A percentile compares a stretch with the other conserved stretches of the same genome.
Conservation (phyloP, 2,888 invertebrate genomes). For the Pseudolycoriella hygida region DNA sequence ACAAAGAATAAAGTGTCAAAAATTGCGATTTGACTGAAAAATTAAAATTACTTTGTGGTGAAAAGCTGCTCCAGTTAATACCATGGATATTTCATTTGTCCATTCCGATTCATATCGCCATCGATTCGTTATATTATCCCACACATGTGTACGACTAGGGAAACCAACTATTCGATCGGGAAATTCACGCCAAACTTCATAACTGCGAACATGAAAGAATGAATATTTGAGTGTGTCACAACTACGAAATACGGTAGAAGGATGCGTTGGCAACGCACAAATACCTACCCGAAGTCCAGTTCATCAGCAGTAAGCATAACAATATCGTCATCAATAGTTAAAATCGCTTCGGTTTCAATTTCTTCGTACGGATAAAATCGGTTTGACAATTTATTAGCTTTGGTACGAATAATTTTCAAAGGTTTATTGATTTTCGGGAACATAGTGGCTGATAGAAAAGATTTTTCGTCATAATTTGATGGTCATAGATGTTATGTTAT, state of each 20-base stretch:
- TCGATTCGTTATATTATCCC: constrained; percentile 69
- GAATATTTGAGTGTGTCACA: constrained; percentile 7
- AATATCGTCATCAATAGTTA: constrained; percentile 92
- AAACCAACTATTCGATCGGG: constrained; percentile 93
- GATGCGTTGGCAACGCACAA: too few species aligned
- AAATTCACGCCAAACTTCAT: constrained; percentile 91
- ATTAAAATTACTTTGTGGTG: constrained; percentile 58
- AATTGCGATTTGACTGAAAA: too few species aligned
- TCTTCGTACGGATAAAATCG: constrained; percentile 90
- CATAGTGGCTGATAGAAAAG: constrained; percentile 44
- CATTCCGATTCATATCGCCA: constrained; percentile 96
- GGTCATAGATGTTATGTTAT: not conserved
- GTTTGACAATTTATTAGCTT: constrained; percentile 86
- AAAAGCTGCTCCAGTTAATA: constrained; percentile 89
- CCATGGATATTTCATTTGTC: constrained; percentile 94
- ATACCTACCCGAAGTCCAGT: constrained; percentile 79
- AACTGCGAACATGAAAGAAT: too few species aligned
- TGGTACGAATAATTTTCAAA: constrained; percentile 75
- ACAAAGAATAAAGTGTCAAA: constrained; percentile 11
- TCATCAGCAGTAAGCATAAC: constrained; percentile 91
- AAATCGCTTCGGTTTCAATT: constrained; percentile 89
- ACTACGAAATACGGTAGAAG: constrained; percentile 3
- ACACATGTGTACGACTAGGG: constrained; percentile 84
- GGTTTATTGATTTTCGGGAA: constrained; percentile 85
- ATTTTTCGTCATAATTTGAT: constrained; percentile 6